phyloP scores from a whole-genome alignment of 2,888 invertebrate genomes.

The Shargacucullia verbasci region DNA sequence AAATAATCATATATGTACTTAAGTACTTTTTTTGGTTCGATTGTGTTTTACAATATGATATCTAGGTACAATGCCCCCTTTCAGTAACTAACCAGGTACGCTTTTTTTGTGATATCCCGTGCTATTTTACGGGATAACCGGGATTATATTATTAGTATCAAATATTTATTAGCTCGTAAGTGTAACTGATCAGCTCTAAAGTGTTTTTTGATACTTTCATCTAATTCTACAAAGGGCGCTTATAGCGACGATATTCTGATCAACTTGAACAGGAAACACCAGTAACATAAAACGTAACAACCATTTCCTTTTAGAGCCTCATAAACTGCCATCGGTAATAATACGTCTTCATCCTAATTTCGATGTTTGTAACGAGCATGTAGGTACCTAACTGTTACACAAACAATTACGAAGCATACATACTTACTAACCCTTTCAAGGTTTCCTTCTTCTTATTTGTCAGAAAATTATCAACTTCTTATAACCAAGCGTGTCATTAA shows the following conservation, averaged over 20 bases:
- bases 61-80: too few relatives aligned
- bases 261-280: constrained; percentile 13
- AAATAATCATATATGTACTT: too few relatives aligned
- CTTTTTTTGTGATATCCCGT: too few relatives aligned
- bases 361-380: constrained; percentile 8
- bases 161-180: too few relatives aligned
- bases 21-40: too few relatives aligned
- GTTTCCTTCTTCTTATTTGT: constrained; percentile 17
- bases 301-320: constrained; percentile 13
- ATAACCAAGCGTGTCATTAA: constrained; percentile 27
- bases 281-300: constrained; percentile 15
- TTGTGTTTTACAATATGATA: too few relatives aligned
- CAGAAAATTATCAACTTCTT: constrained; percentile 31
- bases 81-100: too few relatives aligned
- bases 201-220: constrained; percentile 4
- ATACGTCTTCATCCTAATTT: constrained; percentile 21
- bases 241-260: constrained; percentile 15
- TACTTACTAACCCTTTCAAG: constrained; percentile 11
- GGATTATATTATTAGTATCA: too few relatives aligned
- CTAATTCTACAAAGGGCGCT: constrained; percentile 16
- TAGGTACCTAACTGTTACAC: constrained; percentile 1
- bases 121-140: too few relatives aligned
- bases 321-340: constrained; percentile 21
- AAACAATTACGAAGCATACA: too few relatives aligned
- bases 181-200: too few relatives aligned